A percentile compares a stretch with the other conserved stretches of the same genome.
These are phyloP conservation scores for Ctenopoma kingsleyae DNA, from an alignment of 2,797 vertebrate genomes.

Conservation along the genomic window DNA sequence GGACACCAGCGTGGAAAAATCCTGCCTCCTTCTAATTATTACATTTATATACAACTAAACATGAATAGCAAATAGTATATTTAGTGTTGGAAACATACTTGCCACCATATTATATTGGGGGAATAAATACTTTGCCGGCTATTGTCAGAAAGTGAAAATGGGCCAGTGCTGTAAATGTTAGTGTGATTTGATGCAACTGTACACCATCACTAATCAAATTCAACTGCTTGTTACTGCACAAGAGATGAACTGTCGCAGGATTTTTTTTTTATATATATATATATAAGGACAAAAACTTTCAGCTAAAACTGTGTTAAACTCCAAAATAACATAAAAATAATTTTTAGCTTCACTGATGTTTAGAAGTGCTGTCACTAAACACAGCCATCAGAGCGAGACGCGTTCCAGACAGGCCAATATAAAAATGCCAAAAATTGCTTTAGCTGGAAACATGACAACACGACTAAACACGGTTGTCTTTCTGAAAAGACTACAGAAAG, in stretches of 20 bases:
- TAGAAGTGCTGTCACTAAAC: slow-evolving; percentile 5
- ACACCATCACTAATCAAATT: slow-evolving; percentile 6
- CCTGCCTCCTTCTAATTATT: too few relatives aligned
- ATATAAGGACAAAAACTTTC: not conserved
- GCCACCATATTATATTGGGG: too few relatives aligned
- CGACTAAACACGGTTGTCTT: not conserved
- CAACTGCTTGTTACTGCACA: not conserved
- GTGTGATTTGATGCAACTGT: not conserved
- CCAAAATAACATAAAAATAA: not conserved
- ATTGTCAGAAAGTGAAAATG: not conserved
- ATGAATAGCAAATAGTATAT: too few relatives aligned
- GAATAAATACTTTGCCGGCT: not conserved
- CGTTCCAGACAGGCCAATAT: not conserved
- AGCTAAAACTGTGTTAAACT: not conserved
- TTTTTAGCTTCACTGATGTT: slow-evolving; percentile 7
- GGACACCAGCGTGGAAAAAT: too few relatives aligned
- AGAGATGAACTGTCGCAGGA: not conserved
- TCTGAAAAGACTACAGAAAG: not conserved
- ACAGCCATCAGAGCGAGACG: slow-evolving; percentile 7
- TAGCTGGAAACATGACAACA: not conserved
- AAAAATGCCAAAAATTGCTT: slow-evolving; percentile 13
- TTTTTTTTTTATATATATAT: too few relatives aligned
- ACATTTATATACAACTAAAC: too few relatives aligned
- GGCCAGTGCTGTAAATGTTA: not conserved
- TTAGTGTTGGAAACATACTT: too few relatives aligned